Evolutionary conservation across 2,113 vertebrate species (phyloP).

Genomic region (Verasper variegatus): DNA sequence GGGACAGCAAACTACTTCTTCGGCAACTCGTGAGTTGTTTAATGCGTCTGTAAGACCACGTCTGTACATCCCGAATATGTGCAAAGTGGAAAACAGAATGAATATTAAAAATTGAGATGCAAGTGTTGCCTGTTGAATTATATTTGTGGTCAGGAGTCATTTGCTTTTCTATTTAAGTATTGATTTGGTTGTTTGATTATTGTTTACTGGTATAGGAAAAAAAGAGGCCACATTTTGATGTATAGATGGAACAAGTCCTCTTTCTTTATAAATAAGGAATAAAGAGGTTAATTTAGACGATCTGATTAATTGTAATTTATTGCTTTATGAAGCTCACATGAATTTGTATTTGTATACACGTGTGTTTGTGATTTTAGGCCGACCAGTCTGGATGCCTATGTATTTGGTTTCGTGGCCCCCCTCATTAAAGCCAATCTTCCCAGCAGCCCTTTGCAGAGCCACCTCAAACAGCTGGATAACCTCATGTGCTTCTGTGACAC

Average conservation of each 20-base stretch:
- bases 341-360: neutral
- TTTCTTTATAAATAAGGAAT: neutral
- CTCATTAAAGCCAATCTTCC: conserved; percentile 91
- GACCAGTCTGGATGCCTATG: conserved; percentile 94
- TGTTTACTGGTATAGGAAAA: too few species aligned
- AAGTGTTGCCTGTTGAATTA: neutral
- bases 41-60: neutral
- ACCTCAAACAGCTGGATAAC: conserved; percentile 93
- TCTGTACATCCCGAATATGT: neutral
- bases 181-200: too few species aligned
- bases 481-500: conserved; percentile 92
- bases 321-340: neutral
- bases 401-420: conserved; percentile 94
- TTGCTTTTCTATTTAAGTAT: neutral
- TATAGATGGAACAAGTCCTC: neutral
- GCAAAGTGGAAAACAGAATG: neutral
- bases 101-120: neutral
- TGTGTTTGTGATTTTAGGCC: conserved; percentile 83
- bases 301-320: too few species aligned
- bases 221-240: neutral
- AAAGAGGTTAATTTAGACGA: too few species aligned
- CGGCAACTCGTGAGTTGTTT: conserved; percentile 89
- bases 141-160: neutral
- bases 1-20: conserved; percentile 94
- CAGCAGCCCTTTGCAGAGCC: conserved; percentile 90